A percentile compares a stretch with the other conserved stretches of the same genome.
Conservation (phyloP, 2,113 vertebrate species). For the Sorex araneus region DNA sequence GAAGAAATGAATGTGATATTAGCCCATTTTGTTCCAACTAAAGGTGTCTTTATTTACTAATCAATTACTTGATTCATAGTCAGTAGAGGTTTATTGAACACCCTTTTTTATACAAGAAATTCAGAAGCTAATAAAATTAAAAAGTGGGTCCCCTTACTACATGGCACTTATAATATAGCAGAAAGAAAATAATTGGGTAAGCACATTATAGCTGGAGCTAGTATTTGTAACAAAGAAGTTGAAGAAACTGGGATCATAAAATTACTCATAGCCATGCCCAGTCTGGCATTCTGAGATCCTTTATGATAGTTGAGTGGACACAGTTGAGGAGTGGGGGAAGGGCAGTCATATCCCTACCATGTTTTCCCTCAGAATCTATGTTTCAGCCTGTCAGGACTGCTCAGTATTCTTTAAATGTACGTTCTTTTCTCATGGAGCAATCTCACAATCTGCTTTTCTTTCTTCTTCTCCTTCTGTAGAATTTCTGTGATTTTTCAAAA, state of each 20-base stretch:
- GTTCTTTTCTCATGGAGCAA: background rate
- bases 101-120: slow-evolving; percentile 42
- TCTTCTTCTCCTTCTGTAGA: slow-evolving; percentile 37
- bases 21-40: slow-evolving; percentile 1
- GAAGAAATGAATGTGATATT: slow-evolving; percentile 52
- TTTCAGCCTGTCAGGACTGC: slow-evolving; percentile 8
- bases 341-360: slow-evolving; percentile 32
- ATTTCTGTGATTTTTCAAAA: slow-evolving; percentile 63
- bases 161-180: slow-evolving; percentile 44
- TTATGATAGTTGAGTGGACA: slow-evolving; percentile 45
- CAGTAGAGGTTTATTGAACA: slow-evolving; percentile 13
- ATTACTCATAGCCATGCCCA: background rate
- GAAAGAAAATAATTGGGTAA: slow-evolving; percentile 51
- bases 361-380: slow-evolving; percentile 50
- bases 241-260: slow-evolving; percentile 44
- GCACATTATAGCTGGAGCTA: slow-evolving; percentile 40
- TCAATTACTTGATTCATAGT: slow-evolving; percentile 44
- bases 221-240: slow-evolving; percentile 53
- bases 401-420: slow-evolving; percentile 34
- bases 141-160: background rate
- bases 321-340: slow-evolving; percentile 47
- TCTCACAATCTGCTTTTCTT: slow-evolving; percentile 48
- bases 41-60: slow-evolving; percentile 52
- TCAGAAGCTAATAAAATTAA: slow-evolving; percentile 39
- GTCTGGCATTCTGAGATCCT: background rate